These are phyloP conservation scores for Arenaria interpres DNA, from an alignment of 2,113 vertebrate species.

Conservation along the genomic window DNA sequence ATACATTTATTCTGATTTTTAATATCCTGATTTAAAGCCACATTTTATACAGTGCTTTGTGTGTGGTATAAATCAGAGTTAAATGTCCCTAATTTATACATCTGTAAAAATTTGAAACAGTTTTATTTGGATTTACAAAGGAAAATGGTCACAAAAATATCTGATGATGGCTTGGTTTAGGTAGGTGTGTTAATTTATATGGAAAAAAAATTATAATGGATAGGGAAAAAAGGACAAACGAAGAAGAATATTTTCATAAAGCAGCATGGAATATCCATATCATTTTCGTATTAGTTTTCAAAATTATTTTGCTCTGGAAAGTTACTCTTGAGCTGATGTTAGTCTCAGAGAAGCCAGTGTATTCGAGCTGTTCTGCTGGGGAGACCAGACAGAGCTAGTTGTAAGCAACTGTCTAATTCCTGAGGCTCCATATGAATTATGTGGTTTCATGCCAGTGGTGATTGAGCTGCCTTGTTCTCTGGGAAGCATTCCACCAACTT, in stretches of 20 bases:
- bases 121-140: not conserved
- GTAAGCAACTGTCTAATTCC: not conserved
- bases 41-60: not conserved
- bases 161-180: not conserved
- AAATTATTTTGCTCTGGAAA: not conserved
- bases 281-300: not conserved
- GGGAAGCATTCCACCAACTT: not conserved
- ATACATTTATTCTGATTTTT: not conserved
- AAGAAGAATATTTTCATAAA: not conserved
- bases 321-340: not conserved
- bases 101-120: not conserved
- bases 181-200: not conserved
- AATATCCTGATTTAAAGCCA: not conserved
- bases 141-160: not conserved
- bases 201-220: not conserved
- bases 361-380: not conserved
- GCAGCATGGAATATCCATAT: not conserved
- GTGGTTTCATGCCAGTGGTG: not conserved
- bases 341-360: not conserved
- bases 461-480: not conserved
- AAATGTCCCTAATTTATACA: not conserved
- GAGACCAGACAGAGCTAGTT: not conserved
- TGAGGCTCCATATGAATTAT: fast-evolving
- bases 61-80: not conserved
- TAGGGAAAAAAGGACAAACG: not conserved